A percentile compares a stretch with the other conserved stretches of the same genome.
These are phyloP conservation scores for Planococcus citri DNA, from an alignment of 1,140 invertebrate genomes.

Conservation along the genomic window DNA sequence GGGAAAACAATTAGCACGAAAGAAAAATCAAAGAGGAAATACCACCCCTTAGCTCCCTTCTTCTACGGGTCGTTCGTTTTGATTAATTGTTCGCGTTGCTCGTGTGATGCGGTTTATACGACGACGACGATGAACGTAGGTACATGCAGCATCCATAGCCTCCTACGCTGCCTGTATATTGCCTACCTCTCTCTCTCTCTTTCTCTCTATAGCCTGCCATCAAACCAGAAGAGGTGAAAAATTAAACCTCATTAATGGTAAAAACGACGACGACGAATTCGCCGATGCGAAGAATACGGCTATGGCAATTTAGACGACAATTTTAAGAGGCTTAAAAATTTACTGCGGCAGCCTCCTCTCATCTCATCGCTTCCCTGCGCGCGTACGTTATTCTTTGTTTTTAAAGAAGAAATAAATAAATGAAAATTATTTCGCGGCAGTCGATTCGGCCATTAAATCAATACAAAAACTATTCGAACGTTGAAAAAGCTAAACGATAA, in stretches of 20 bases:
- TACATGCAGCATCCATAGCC: no score
- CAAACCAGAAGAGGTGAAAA: neutral
- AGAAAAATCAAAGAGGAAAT: neutral
- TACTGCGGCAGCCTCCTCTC: neutral
- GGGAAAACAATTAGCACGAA: neutral
- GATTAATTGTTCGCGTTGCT: neutral
- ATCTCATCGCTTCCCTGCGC: no score
- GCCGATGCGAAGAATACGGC: neutral
- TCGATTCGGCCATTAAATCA: neutral
- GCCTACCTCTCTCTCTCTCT: no score
- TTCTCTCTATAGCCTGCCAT: neutral
- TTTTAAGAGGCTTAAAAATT: no score
- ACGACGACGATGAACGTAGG: no score
- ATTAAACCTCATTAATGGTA: neutral
- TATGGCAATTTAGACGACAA: neutral
- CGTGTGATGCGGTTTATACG: neutral
- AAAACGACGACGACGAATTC: neutral
- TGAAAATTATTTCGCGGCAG: neutral
- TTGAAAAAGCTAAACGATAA: neutral
- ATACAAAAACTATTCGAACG: neutral
- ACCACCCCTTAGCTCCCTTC: no score
- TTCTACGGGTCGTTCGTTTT: no score
- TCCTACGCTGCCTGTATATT: no score
- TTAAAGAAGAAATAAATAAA: slow-evolving; percentile 2
- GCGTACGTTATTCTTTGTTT: no score